Evolutionary conservation across 1,140 invertebrate genomes (phyloP), one percentile per base, ranked within the genome.

Genomic region (Drosophila sechellia): DNA sequence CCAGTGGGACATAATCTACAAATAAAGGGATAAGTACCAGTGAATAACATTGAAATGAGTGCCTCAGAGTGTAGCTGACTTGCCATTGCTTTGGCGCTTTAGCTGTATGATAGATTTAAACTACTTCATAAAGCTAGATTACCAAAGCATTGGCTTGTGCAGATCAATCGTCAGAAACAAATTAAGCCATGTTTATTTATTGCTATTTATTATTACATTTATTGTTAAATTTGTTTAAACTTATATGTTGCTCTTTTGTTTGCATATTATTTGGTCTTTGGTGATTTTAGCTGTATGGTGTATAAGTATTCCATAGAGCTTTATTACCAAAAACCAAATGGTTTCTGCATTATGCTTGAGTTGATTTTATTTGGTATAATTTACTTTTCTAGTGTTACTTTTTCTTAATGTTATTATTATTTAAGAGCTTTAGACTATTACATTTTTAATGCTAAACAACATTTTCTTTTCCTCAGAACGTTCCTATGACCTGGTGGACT

Each of bases 121-220:
- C 89, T 87, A 94, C 93, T 94, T 96, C 96, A 97, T 97, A 97
- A 96, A 96, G 96, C 96, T 97, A 96, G 95, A 96, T 97, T 97
- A 97, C 97, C 97, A 97, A 98, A 97, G 97, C 94, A 95, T 93
- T 93, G 93, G 93, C 92, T 89, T 81, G 56, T 54, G 79, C 68
- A 48, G 71, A 40, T 4, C 25, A 64, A 45, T 8, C 72, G 34
- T 40, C 69, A 45, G 15, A 10, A 12, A 22, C 1, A 20, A 20
- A 13, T 4, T 4, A 10, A 20, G 5, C 22, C 5, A 4, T 11
- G 40, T 6, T 43, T 39, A 10, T 20, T 25, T 8, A 15, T 20
- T 20, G 1, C 11, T 43, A 43, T 43, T 45, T 2, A 39, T 39
- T 10, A 31, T 31, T 31, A 10, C 31, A 31, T 2, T 31, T 8